These are phyloP conservation scores for Rhinatrema bivittatum DNA, from an alignment of 2,797 vertebrate species.

Conservation along the genomic window DNA sequence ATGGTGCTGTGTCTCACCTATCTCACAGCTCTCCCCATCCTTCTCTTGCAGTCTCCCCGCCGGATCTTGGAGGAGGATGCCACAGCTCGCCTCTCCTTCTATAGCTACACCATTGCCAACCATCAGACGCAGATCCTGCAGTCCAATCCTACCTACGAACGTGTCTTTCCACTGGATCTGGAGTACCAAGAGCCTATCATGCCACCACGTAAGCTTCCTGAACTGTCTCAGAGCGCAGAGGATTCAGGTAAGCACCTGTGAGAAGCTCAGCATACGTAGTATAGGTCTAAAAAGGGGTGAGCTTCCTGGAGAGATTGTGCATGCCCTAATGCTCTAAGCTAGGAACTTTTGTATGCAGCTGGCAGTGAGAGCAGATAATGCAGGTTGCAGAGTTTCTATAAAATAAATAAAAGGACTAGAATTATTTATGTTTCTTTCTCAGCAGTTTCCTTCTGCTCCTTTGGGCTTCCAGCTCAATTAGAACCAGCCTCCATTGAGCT, in stretches of 20 bases:
- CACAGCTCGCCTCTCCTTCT: constrained; percentile 77
- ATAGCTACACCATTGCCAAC: constrained; percentile 77
- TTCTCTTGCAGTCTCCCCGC: constrained; percentile 63
- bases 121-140: constrained; percentile 74
- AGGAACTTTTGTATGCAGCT: too few relatives aligned
- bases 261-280: too few relatives aligned
- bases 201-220: constrained; percentile 73
- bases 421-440: too few relatives aligned
- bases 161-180: constrained; percentile 78
- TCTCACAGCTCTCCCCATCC: too few relatives aligned
- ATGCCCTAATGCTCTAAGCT: background rate
- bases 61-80: constrained; percentile 83
- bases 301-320: rapidly evolving
- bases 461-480: too few relatives aligned
- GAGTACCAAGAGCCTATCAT: constrained; percentile 79
- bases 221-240: constrained; percentile 81
- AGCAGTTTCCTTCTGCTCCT: too few relatives aligned
- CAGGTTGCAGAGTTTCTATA: too few relatives aligned
- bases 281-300: too few relatives aligned
- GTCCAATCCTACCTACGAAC: constrained; percentile 77
- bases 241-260: constrained; percentile 77
- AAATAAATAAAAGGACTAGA: too few relatives aligned
- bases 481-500: too few relatives aligned
- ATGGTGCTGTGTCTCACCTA: too few relatives aligned
- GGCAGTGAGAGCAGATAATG: too few relatives aligned